phyloP scores from a whole-genome alignment of 2,113 vertebrate genomes.

The Phoenicopterus ruber region DNA sequence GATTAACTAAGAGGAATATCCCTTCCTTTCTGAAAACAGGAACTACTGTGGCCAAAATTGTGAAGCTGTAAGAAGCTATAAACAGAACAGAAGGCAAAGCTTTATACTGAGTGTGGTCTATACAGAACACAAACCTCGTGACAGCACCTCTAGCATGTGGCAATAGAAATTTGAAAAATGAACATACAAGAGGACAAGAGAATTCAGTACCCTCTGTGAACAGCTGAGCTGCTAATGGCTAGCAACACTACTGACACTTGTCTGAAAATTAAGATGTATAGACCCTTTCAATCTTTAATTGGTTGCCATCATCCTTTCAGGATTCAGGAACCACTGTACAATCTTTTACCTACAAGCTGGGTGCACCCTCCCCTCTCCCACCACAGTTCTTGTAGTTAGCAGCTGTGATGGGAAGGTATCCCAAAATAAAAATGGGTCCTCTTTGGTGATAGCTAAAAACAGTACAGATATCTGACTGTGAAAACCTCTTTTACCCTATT shows the following conservation, averaged over 20 bases:
- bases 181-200: neutral
- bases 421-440: neutral
- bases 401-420: neutral
- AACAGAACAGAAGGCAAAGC: neutral
- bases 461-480: neutral
- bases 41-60: neutral
- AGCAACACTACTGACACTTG: neutral
- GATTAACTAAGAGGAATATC: neutral
- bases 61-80: neutral
- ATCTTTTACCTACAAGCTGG: neutral
- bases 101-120: neutral
- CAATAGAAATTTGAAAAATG: neutral
- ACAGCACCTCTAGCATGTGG: neutral
- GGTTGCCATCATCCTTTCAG: neutral
- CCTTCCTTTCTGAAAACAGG: neutral
- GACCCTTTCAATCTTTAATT: neutral
- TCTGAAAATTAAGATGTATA: neutral
- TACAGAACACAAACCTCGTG: neutral
- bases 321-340: neutral
- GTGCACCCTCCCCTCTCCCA: neutral
- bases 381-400: neutral
- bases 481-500: neutral
- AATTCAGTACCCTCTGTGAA: neutral
- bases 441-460: neutral
- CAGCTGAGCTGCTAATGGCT: neutral